phyloP scores from a whole-genome alignment of 37 sponge, comb jelly and placozoan species.

The Petrosia ficiformis region DNA sequence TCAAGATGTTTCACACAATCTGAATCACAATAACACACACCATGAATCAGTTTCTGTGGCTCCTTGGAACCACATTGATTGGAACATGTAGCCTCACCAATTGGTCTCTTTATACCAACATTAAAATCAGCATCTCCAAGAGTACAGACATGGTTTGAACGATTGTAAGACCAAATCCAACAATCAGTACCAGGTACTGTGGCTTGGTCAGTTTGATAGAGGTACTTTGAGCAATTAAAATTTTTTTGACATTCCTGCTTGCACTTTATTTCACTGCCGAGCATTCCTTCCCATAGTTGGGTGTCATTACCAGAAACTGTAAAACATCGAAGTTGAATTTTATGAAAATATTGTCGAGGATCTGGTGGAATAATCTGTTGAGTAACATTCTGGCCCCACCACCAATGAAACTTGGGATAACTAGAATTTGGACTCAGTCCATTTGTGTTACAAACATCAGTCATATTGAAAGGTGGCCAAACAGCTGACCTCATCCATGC shows the following conservation, averaged over 20 bases:
- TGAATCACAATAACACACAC: constrained; percentile 41
- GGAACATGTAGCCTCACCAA: constrained; percentile 22
- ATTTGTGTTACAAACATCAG: constrained; percentile 25
- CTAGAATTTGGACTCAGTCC: neutral
- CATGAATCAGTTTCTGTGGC: neutral
- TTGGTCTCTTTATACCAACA: constrained; percentile 28
- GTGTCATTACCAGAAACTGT: neutral
- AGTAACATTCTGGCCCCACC: constrained; percentile 23
- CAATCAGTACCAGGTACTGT: constrained; percentile 18
- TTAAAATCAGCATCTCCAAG: constrained; percentile 15
- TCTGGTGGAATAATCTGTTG: constrained; percentile 43
- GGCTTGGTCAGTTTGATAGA: neutral
- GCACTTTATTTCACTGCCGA: constrained; percentile 3
- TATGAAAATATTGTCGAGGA: constrained; percentile 22
- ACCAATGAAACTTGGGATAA: constrained; percentile 46
- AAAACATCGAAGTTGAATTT: neutral
- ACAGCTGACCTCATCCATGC: constrained; percentile 37
- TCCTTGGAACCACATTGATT: constrained; percentile 11
- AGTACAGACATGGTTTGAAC: constrained; percentile 20
- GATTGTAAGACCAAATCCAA: constrained; percentile 43
- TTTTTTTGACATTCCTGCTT: constrained; percentile 6
- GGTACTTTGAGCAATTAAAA: constrained; percentile 29
- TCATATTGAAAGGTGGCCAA: constrained; percentile 33
- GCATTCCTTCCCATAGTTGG: constrained; percentile 14
- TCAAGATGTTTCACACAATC: constrained; percentile 24